A percentile compares a stretch with the other conserved stretches of the same genome.
Conservation (phyloP, 2,888 invertebrate genomes). For the Pyrochroa serraticornis region DNA sequence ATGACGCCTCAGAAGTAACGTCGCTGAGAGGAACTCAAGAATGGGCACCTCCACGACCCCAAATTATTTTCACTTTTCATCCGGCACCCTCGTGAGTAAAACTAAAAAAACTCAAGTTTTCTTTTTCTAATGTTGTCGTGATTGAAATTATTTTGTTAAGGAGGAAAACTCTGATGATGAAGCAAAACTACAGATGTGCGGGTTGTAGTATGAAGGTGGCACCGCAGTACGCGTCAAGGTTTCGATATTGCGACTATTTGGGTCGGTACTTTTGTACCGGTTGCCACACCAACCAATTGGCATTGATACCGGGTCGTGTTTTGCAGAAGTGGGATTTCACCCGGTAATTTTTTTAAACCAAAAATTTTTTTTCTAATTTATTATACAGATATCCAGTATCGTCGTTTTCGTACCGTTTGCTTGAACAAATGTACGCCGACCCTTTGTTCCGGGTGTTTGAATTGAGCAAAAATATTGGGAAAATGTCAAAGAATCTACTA, state of each 20-base stretch:
- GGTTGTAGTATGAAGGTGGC: conserved; percentile 85
- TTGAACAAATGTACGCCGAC: conserved; percentile 78
- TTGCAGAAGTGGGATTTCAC: conserved; percentile 70
- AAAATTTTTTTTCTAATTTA: conserved; percentile 22
- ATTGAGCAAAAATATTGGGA: conserved; percentile 71
- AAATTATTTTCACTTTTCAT: conserved; percentile 82
- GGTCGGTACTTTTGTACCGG: conserved; percentile 87
- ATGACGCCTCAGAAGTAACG: conserved; percentile 63
- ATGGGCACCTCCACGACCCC: conserved; percentile 85
- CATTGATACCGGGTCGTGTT: conserved; percentile 73
- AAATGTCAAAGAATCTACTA: conserved; percentile 67
- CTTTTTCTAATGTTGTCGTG: too few species aligned
- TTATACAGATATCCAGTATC: conserved; percentile 77
- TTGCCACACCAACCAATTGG: conserved; percentile 79
- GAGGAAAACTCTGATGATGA: conserved; percentile 67
- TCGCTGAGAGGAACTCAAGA: conserved; percentile 75
- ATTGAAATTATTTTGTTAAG: conserved; percentile 60
- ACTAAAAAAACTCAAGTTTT: too few species aligned
- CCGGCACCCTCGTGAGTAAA: conserved; percentile 67
- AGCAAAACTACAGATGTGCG: conserved; percentile 81
- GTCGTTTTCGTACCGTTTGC: conserved; percentile 76
- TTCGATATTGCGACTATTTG: conserved; percentile 82
- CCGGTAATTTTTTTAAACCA: conserved; percentile 53
- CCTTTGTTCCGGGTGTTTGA: conserved; percentile 78
- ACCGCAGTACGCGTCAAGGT: conserved; percentile 71